phyloP scores from a whole-genome alignment of 1,140 invertebrate species.

The Drosophila busckii region DNA sequence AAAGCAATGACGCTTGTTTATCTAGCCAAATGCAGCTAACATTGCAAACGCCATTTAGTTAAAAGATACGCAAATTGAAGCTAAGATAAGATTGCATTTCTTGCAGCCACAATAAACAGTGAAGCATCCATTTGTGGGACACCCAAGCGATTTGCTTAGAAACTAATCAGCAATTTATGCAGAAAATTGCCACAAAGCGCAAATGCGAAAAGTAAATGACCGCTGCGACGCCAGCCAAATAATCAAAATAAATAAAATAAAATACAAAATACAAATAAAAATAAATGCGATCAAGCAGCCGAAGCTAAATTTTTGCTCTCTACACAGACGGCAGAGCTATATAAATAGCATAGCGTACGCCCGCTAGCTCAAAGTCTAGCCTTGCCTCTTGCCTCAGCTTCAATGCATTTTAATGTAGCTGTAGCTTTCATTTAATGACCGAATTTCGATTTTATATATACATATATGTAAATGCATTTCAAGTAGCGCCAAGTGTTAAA shows the following conservation, averaged over 20 bases:
- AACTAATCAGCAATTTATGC: constrained; percentile 54
- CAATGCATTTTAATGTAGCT: no score
- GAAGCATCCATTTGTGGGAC: not conserved
- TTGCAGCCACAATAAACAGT: not conserved
- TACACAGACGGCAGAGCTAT: no score
- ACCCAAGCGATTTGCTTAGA: constrained; percentile 45
- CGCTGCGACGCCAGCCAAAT: constrained; percentile 18
- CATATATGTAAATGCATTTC: no score
- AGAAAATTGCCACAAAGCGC: constrained; percentile 41
- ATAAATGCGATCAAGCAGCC: no score
- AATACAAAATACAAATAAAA: constrained; percentile 12
- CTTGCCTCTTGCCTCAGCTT: no score
- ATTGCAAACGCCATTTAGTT: constrained; percentile 12
- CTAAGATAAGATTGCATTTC: constrained; percentile 25
- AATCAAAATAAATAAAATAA: constrained; percentile 2
- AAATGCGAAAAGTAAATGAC: constrained; percentile 64
- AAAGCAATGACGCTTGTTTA: not conserved
- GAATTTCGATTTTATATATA: no score
- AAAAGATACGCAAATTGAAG: constrained; percentile 3
- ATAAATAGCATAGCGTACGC: no score
- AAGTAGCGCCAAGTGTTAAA: no score
- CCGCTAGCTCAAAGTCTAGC: no score
- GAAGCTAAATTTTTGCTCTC: no score
- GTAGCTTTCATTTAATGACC: no score
- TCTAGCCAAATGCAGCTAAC: constrained; percentile 4